Percentiles rank a stretch among this genome's conserved stretches.
Evolutionary conservation across 2,113 vertebrate species (phyloP).

Genomic region (Quiscalus mexicanus): DNA sequence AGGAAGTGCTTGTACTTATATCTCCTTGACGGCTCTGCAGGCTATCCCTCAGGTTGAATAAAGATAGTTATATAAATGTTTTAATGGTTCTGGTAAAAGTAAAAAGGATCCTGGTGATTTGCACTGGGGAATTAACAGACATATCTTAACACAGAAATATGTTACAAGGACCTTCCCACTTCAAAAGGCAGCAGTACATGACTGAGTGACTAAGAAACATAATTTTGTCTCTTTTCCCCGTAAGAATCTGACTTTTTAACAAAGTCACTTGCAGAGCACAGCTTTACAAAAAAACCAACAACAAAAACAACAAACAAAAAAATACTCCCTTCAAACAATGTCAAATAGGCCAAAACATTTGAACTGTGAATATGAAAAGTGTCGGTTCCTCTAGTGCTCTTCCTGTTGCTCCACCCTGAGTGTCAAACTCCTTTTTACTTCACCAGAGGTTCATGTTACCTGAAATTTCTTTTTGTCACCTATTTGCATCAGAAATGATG

Average conservation of each 20-base stretch:
- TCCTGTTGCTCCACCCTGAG: background rate
- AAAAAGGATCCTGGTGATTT: background rate
- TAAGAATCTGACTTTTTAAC: background rate
- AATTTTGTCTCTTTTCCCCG: background rate
- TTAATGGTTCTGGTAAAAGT: background rate
- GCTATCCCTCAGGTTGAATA: background rate
- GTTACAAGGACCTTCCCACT: accelerated
- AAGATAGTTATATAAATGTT: background rate
- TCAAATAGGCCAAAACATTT: background rate
- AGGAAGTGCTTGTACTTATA: background rate
- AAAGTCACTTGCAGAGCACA: background rate
- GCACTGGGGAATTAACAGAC: background rate
- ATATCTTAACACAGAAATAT: background rate
- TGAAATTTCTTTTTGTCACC: background rate
- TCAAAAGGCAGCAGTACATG: background rate
- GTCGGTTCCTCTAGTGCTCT: background rate
- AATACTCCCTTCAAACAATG: background rate
- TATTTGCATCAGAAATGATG: background rate
- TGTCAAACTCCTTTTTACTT: background rate
- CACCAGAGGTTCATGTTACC: background rate
- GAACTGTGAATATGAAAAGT: background rate
- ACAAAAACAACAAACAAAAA: background rate
- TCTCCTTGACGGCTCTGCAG: background rate
- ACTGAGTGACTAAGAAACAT: background rate
- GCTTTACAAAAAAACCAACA: background rate